Percentiles rank a stretch among this genome's conserved stretches.
Evolutionary conservation across 2,888 invertebrate genomes (phyloP).

Genomic region (Dugesia japonica): DNA sequence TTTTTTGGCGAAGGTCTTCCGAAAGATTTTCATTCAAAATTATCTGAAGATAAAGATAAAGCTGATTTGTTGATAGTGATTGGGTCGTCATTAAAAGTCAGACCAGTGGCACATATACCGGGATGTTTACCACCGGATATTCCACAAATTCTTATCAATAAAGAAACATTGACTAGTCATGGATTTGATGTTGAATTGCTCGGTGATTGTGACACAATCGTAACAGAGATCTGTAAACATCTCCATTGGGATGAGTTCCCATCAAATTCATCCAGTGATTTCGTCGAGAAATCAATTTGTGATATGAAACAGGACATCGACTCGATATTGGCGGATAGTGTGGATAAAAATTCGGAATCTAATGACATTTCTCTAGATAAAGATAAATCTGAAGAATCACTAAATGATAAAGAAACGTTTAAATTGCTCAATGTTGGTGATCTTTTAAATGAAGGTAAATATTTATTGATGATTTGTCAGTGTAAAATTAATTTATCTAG

Average conservation of each 20-base stretch:
- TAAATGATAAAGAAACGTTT: neutral
- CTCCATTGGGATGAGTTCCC: conserved; percentile 27
- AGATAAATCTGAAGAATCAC: neutral
- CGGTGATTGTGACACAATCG: conserved; percentile 55
- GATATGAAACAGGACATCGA: neutral
- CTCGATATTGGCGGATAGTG: neutral
- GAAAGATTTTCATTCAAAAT: conserved; percentile 67
- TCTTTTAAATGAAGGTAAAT: neutral
- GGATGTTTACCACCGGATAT: conserved; percentile 61
- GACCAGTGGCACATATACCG: conserved; percentile 73
- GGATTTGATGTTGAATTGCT: conserved; percentile 71
- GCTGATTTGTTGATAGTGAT: conserved; percentile 75
- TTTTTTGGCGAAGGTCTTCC: conserved; percentile 82
- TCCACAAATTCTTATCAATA: conserved; percentile 74
- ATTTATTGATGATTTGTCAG: too few species aligned
- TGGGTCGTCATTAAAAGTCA: conserved; percentile 72
- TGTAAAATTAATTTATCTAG: too few species aligned
- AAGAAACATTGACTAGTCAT: conserved; percentile 63
- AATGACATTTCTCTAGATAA: neutral
- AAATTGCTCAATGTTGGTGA: neutral
- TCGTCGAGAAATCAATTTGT: neutral
- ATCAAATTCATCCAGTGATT: neutral
- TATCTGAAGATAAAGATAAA: conserved; percentile 63
- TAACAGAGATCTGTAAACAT: conserved; percentile 42
- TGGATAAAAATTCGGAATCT: neutral